A percentile compares a stretch with the other conserved stretches of the same genome.
Evolutionary conservation across 2,113 vertebrate genomes (phyloP).

Genomic region (Panthera tigris): DNA sequence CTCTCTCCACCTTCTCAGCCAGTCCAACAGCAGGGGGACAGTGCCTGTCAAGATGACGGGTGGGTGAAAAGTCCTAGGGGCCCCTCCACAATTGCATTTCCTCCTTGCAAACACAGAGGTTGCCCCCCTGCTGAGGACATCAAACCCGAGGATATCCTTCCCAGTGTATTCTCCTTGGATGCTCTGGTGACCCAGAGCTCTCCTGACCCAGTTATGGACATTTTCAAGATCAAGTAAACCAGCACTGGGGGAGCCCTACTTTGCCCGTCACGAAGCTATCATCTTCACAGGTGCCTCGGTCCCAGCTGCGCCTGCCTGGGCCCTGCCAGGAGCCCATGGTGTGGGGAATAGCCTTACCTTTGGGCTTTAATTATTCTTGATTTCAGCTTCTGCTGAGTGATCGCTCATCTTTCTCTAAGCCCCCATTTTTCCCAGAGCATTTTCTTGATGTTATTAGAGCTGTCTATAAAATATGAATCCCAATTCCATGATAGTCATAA

Average conservation of each 20-base stretch:
- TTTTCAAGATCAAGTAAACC: neutral
- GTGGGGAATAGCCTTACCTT: neutral
- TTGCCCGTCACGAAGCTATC: fast-evolving
- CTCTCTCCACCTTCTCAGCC: neutral
- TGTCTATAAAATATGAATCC: conserved; percentile 87
- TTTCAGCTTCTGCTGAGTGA: conserved; percentile 67
- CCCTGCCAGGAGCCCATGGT: neutral
- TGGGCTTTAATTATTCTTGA: conserved; percentile 69
- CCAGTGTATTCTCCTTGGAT: fast-evolving
- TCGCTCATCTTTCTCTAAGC: conserved; percentile 59
- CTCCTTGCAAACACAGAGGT: neutral
- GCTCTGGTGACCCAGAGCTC: no score
- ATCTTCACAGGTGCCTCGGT: fast-evolving
- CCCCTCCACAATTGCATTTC: neutral
- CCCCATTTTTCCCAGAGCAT: conserved; percentile 76
- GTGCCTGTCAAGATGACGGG: neutral
- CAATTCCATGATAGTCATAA: conserved; percentile 86
- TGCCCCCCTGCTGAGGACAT: neutral
- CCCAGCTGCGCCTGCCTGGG: neutral
- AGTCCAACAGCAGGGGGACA: no score
- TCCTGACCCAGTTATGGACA: fast-evolving
- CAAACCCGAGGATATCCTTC: neutral
- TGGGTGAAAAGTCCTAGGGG: neutral
- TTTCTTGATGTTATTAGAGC: conserved; percentile 84
- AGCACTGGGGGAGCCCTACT: neutral